A percentile compares a stretch with the other conserved stretches of the same genome.
Conservation (phyloP, 2,797 vertebrate genomes). For the Artibeus jamaicensis region DNA sequence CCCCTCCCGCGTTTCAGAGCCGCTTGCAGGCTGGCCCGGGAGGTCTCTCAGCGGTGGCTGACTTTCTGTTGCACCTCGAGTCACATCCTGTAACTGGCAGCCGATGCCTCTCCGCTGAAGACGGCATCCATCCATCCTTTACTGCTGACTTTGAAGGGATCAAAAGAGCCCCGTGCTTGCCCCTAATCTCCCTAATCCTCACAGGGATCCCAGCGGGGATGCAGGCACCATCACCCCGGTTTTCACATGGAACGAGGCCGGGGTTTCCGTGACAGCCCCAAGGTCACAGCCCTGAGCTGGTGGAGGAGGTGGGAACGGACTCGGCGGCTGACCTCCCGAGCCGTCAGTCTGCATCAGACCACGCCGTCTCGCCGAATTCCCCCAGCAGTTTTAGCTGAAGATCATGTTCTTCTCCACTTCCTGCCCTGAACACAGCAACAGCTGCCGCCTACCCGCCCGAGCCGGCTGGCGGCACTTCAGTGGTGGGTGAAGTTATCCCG, state of each 20-base stretch:
- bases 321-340: slow-evolving; percentile 10
- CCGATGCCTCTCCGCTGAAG: neutral
- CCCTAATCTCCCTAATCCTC: slow-evolving; percentile 76
- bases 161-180: slow-evolving; percentile 66
- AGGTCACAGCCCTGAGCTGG: slow-evolving; percentile 54
- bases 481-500: slow-evolving; percentile 71
- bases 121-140: slow-evolving; percentile 39
- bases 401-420: slow-evolving; percentile 79
- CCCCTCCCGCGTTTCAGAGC: neutral
- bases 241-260: slow-evolving; percentile 67
- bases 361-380: slow-evolving; percentile 53
- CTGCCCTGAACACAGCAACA: slow-evolving; percentile 70
- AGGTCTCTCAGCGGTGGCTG: neutral
- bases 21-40: neutral
- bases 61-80: neutral
- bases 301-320: slow-evolving; percentile 37
- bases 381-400: slow-evolving; percentile 75
- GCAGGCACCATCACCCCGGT: slow-evolving; percentile 61
- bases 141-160: slow-evolving; percentile 60
- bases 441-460: slow-evolving; percentile 64
- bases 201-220: slow-evolving; percentile 30
- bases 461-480: slow-evolving; percentile 75
- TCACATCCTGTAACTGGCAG: slow-evolving; percentile 60
- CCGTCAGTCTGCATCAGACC: slow-evolving; percentile 62
- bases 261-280: slow-evolving; percentile 58